Evolutionary conservation across 1,140 invertebrate genomes (phyloP).

Genomic region (Brachionus rubens): DNA sequence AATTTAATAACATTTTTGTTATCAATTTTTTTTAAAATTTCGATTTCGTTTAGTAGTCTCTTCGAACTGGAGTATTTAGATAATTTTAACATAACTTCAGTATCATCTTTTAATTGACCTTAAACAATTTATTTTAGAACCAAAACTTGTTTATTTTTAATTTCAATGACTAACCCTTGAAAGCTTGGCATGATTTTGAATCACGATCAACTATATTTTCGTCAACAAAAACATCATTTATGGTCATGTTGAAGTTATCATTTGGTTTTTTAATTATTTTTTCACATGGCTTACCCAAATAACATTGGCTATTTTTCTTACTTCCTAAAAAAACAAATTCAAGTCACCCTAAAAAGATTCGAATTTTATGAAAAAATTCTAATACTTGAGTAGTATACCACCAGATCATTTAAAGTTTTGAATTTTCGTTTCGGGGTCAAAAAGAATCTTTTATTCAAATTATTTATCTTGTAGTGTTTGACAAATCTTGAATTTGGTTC

Average conservation of each 20-base stretch:
- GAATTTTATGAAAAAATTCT: too few species aligned
- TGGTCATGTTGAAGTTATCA: neutral
- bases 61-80: slow-evolving; percentile 19
- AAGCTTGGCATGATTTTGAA: neutral
- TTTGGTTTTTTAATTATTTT: slow-evolving; percentile 21
- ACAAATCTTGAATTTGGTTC: slow-evolving; percentile 10
- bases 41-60: slow-evolving; percentile 6
- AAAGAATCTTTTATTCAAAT: slow-evolving; percentile 68
- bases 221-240: neutral
- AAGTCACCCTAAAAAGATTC: too few species aligned
- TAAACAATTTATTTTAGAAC: neutral
- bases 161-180: neutral
- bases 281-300: neutral
- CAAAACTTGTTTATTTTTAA: too few species aligned
- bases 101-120: slow-evolving; percentile 14
- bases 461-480: slow-evolving; percentile 7
- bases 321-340: neutral
- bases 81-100: neutral
- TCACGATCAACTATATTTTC: neutral
- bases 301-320: neutral
- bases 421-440: slow-evolving; percentile 94
- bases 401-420: slow-evolving; percentile 86
- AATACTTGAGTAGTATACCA: slow-evolving; percentile 88
- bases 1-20: neutral
- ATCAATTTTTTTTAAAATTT: slow-evolving; percentile 29